These are phyloP conservation scores for Dysdera silvatica DNA, from an alignment of 1,140 invertebrate genomes.

Conservation along the genomic window DNA sequence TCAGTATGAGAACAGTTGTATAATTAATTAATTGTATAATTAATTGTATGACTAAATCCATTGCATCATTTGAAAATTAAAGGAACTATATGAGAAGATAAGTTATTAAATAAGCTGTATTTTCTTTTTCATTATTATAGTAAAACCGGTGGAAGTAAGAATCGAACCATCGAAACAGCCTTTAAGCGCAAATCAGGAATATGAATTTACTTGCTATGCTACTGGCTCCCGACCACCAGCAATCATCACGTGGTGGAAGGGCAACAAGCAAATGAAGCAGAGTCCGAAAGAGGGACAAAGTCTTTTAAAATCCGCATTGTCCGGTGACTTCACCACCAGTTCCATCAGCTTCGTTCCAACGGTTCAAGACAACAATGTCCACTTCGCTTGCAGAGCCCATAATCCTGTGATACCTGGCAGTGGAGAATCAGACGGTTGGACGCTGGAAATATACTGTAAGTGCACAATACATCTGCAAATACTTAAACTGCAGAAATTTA, in stretches of 20 bases:
- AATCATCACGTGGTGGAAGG: conserved; percentile 73
- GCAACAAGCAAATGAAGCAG: conserved; percentile 24
- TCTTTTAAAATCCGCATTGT: conserved; percentile 52
- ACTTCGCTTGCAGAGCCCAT: conserved; percentile 29
- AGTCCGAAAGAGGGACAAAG: conserved; percentile 15
- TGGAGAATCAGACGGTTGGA: conserved; percentile 71
- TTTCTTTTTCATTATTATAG: background rate
- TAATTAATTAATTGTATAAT: too few relatives aligned
- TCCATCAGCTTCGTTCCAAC: conserved; percentile 23
- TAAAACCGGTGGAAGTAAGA: conserved; percentile 34
- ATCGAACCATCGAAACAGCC: conserved; percentile 23
- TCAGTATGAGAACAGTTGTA: too few relatives aligned
- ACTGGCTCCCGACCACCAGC: conserved; percentile 76
- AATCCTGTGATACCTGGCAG: conserved; percentile 39
- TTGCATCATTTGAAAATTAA: too few relatives aligned
- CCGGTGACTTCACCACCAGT: conserved; percentile 40
- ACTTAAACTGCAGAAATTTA: too few relatives aligned
- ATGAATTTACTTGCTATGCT: conserved; percentile 72
- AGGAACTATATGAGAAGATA: too few relatives aligned
- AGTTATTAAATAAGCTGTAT: background rate
- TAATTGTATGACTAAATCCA: too few relatives aligned
- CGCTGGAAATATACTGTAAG: conserved; percentile 78
- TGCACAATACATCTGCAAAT: too few relatives aligned
- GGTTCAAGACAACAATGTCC: conserved; percentile 26
- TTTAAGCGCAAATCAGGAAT: conserved; percentile 31